phyloP scores from a whole-genome alignment of 2,888 invertebrate species.

The Chouioia cunea region DNA sequence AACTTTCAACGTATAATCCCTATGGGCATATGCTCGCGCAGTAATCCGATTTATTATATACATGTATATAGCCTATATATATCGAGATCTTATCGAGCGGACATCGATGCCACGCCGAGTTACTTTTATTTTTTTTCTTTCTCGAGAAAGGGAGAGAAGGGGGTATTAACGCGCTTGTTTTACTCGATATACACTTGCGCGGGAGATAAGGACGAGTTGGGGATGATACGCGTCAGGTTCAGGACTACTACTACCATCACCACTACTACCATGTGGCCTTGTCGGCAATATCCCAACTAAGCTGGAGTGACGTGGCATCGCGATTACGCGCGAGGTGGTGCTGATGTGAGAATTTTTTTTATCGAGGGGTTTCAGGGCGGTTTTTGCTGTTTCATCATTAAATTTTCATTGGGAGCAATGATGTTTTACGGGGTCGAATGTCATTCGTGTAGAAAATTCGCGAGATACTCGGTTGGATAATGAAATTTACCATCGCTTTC shows the following conservation, averaged over 20 bases:
- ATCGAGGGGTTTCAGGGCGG: neutral
- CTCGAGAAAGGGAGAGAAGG: constrained; percentile 46
- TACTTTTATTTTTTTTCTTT: constrained; percentile 29
- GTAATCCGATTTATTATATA: constrained; percentile 68
- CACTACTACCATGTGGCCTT: neutral
- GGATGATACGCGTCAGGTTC: constrained; percentile 19
- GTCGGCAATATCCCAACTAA: constrained; percentile 3
- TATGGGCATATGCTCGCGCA: constrained; percentile 57
- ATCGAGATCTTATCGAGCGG: constrained; percentile 65
- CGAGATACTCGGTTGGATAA: too few species aligned
- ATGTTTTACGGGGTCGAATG: too few species aligned
- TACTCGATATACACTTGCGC: constrained; percentile 55
- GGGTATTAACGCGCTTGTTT: constrained; percentile 64
- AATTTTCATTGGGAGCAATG: too few species aligned
- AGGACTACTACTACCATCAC: too few species aligned
- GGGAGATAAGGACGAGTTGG: constrained; percentile 38
- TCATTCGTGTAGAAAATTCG: too few species aligned
- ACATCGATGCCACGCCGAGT: constrained; percentile 58
- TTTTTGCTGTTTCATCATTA: too few species aligned
- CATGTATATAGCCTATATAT: constrained; percentile 31
- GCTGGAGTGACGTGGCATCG: constrained; percentile 42
- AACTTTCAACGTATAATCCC: too few species aligned
- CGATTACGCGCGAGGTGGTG: constrained; percentile 20
- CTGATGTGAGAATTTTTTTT: neutral
- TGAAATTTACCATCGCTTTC: too few species aligned